phyloP scores from a whole-genome alignment of 1,140 invertebrate genomes.

The Calliopsis andreniformis region DNA sequence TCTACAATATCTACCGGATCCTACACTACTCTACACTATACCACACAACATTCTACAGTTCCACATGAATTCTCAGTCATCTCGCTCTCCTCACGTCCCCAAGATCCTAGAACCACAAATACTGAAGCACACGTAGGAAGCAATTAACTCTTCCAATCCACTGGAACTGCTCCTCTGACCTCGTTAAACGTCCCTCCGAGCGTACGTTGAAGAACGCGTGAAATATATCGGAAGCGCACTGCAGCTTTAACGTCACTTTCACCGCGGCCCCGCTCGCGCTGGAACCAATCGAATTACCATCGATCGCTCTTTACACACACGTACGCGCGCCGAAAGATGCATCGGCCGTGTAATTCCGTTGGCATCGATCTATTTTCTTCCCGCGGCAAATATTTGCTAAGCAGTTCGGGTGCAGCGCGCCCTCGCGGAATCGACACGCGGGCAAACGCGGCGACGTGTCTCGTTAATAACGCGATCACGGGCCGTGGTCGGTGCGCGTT shows the following conservation, averaged over 20 bases:
- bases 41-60: too few relatives aligned
- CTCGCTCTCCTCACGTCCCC: too few relatives aligned
- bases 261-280: neutral
- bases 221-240: neutral
- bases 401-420: neutral
- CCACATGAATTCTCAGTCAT: neutral
- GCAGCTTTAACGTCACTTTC: neutral
- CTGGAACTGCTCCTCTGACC: neutral
- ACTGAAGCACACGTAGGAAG: neutral
- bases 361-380: conserved; percentile 21
- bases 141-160: neutral
- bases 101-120: neutral
- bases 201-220: neutral
- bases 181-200: neutral
- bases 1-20: too few relatives aligned
- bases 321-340: neutral
- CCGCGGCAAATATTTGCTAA: conserved; percentile 36
- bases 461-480: conserved; percentile 38
- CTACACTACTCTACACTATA: too few relatives aligned
- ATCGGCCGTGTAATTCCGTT: conserved; percentile 17
- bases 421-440: neutral
- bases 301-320: neutral
- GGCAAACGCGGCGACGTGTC: conserved; percentile 13
- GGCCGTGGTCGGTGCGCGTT: neutral
- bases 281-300: conserved; percentile 7